Conservation (phyloP, 1,140 invertebrate species). For the Spodoptera frugiperda region DNA sequence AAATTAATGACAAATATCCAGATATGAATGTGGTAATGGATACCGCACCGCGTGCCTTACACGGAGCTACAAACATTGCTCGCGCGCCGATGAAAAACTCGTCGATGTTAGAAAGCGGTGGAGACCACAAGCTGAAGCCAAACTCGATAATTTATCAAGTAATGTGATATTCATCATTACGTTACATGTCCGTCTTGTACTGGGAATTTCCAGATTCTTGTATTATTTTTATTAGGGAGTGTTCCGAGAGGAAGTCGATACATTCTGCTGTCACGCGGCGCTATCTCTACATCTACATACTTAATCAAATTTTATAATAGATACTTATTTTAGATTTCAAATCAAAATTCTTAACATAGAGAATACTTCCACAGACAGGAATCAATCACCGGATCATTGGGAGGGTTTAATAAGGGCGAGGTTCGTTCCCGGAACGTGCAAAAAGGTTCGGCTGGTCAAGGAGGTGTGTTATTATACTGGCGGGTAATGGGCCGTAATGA, state of each 20-base stretch:
- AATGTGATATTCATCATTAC: too few relatives aligned
- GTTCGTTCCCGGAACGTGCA: slow-evolving; percentile 40
- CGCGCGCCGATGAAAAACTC: neutral
- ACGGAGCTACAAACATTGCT: neutral
- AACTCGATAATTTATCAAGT: too few relatives aligned
- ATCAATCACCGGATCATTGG: slow-evolving; percentile 26
- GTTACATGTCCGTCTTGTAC: too few relatives aligned
- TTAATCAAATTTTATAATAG: too few relatives aligned
- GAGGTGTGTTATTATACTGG: slow-evolving; percentile 5
- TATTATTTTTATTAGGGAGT: too few relatives aligned
- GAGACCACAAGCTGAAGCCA: too few relatives aligned
- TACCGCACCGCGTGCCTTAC: neutral
- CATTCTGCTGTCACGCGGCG: too few relatives aligned
- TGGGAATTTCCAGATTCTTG: too few relatives aligned
- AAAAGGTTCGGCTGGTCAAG: neutral
- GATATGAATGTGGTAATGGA: slow-evolving; percentile 14
- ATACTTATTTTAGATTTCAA: too few relatives aligned
- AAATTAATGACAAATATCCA: slow-evolving; percentile 8
- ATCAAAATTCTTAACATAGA: too few relatives aligned
- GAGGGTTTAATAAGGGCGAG: neutral
- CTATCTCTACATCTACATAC: too few relatives aligned
- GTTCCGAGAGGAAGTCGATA: too few relatives aligned
- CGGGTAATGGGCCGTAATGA: slow-evolving; percentile 21
- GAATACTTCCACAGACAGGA: slow-evolving; percentile 17
- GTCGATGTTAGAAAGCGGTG: neutral